Base-by-base conservation (phyloP, 37 sponge, comb jelly and placozoan species). In the Haliclona indistincta region DNA sequence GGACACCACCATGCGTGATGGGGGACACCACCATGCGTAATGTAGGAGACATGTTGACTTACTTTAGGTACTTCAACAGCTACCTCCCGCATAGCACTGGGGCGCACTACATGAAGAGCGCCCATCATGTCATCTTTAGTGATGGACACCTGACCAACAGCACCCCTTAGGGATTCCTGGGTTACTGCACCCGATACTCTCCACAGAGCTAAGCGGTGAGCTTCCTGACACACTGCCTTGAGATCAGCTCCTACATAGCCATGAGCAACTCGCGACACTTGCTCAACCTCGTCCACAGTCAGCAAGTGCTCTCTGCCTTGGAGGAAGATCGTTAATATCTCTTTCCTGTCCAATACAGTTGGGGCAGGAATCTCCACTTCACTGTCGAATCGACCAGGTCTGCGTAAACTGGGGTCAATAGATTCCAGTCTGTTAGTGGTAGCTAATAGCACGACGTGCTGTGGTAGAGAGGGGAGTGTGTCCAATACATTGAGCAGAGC, bases 71-170 rank as follows among this genome's bases (percentile, higher is more conserved):
- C 99, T 47, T 97, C 99, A 62, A 97, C 53, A 0, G 77, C 67
- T 5, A 97, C 88, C 42, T 94, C 95, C 45, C 84, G 82, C 99
- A 97, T 94, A 7, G 99, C 95, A 67, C 88, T 91, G 34, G 99
- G 99, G 10, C 88, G 55, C 3, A 94, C 81, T 49, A 81, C 73
- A 33, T 69, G 76, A 26, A 92, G 56, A n/a, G 93, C 92, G 43
- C 26, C 22, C 33, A 28, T 34, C 43, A 97, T 47, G 56, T 91
- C 90, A 11, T 71, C 69, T 1, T n/a, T 13, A 5, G 34, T 70
- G 43, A 89, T 63, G 56, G 30, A 49, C 43, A 73, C 61, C 6
- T 26, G 23, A 20, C 41, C 70, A n/a, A 26, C 22, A 26, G 37
- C 39, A 32, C 30, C 34, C 4, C 34, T 65, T n/a, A 65, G 4